These are phyloP conservation scores for Alosa alosa DNA, from an alignment of 2,113 vertebrate species.

Conservation along the genomic window DNA sequence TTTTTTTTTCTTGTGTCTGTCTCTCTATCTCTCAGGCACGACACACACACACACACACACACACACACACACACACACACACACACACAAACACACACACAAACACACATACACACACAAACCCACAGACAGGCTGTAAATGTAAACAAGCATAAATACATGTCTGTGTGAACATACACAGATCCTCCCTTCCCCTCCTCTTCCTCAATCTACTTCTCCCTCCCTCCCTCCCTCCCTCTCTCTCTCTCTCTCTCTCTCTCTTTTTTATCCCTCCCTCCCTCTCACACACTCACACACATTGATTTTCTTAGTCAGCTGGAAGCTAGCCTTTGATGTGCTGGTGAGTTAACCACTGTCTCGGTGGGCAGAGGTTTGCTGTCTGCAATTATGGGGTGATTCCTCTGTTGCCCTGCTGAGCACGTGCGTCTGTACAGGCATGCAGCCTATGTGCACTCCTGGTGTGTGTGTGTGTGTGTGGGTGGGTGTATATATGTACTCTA, in stretches of 20 bases:
- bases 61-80: background rate
- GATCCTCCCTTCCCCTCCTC: conserved; percentile 16
- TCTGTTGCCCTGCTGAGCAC: background rate
- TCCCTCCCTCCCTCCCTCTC: background rate
- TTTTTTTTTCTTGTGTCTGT: background rate
- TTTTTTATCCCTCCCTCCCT: background rate
- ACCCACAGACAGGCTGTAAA: background rate
- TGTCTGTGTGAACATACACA: conserved; percentile 17
- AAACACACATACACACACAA: background rate
- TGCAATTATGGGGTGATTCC: background rate
- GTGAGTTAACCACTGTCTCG: conserved; percentile 25
- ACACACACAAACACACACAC: background rate
- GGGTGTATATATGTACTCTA: background rate
- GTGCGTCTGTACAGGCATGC: conserved; percentile 11
- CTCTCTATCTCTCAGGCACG: background rate
- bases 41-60: too few relatives aligned
- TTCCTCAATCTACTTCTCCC: background rate
- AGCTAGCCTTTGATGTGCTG: conserved; percentile 26
- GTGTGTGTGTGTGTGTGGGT: conserved; percentile 23
- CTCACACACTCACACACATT: conserved; percentile 17
- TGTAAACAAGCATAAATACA: background rate
- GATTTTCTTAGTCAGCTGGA: conserved; percentile 43
- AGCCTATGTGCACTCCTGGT: background rate
- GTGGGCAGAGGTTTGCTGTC: conserved; percentile 22
- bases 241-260: background rate